Evolutionary conservation across 2,888 invertebrate species (phyloP).

Genomic region (Polymixis flavicincta): DNA sequence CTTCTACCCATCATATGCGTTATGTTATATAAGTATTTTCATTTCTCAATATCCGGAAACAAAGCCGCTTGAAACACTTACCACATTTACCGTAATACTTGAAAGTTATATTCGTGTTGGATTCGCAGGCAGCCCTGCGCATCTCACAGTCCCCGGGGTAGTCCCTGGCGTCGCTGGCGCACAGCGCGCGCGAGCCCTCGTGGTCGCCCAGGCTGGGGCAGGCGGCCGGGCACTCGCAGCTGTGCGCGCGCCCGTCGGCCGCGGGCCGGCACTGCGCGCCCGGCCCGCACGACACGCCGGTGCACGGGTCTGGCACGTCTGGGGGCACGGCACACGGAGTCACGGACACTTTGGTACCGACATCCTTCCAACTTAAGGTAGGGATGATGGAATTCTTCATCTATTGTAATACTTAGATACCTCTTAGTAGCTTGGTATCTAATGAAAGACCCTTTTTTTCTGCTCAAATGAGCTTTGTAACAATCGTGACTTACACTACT

Average conservation of each 20-base stretch:
- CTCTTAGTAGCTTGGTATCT: not conserved
- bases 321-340: not conserved
- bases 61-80: constrained; percentile 84
- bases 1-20: not conserved
- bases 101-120: constrained; percentile 94
- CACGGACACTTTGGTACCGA: not conserved
- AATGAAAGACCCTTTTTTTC: not conserved
- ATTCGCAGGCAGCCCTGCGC: constrained; percentile 94
- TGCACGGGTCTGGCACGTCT: constrained; percentile 93
- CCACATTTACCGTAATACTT: constrained; percentile 97
- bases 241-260: constrained; percentile 93
- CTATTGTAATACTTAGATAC: not conserved
- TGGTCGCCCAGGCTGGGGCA: constrained; percentile 96
- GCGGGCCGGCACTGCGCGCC: constrained; percentile 94
- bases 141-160: constrained; percentile 97
- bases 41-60: not conserved
- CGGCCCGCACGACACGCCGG: constrained; percentile 94
- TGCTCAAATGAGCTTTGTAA: not conserved
- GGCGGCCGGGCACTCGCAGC: constrained; percentile 94
- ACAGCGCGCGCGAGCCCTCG: constrained; percentile 94
- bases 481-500: not conserved
- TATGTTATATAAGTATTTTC: too few relatives aligned
- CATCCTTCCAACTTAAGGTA: not conserved
- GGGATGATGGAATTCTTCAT: not conserved
- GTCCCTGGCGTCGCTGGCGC: constrained; percentile 95